Evolutionary conservation across 2,888 invertebrate genomes (phyloP).

Genomic region (Habrosyne pyritoides): DNA sequence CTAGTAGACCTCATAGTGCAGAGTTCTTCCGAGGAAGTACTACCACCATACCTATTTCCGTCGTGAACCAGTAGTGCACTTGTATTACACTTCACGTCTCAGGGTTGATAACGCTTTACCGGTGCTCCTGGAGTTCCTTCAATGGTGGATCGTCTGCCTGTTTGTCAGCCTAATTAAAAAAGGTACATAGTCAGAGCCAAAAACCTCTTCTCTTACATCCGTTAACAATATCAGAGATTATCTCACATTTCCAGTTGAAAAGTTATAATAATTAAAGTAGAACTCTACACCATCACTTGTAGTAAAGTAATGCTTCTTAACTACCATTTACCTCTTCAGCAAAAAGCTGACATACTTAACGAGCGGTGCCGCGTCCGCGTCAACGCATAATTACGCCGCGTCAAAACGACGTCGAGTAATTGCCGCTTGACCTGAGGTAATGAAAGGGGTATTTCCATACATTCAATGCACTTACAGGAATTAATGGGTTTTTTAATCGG

Average conservation of each 20-base stretch:
- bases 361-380: constrained; percentile 6
- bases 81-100: too few relatives aligned
- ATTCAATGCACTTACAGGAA: constrained; percentile 12
- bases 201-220: too few relatives aligned
- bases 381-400: constrained; percentile 9
- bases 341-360: constrained; percentile 15
- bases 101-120: too few relatives aligned
- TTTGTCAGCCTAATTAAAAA: too few relatives aligned
- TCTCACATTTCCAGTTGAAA: background rate
- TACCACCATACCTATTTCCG: too few relatives aligned
- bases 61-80: too few relatives aligned
- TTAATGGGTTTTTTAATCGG: constrained; percentile 16
- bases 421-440: constrained; percentile 10
- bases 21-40: too few relatives aligned
- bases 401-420: constrained; percentile 8
- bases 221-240: too few relatives aligned
- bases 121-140: too few relatives aligned
- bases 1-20: too few relatives aligned
- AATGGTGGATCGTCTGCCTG: too few relatives aligned
- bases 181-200: too few relatives aligned
- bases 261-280: background rate
- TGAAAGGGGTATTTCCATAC: constrained; percentile 14
- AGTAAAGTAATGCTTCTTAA: constrained; percentile 8
- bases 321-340: constrained; percentile 8
- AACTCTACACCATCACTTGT: background rate